phyloP scores from a whole-genome alignment of 2,113 vertebrate genomes.

The Chamaea fasciata region DNA sequence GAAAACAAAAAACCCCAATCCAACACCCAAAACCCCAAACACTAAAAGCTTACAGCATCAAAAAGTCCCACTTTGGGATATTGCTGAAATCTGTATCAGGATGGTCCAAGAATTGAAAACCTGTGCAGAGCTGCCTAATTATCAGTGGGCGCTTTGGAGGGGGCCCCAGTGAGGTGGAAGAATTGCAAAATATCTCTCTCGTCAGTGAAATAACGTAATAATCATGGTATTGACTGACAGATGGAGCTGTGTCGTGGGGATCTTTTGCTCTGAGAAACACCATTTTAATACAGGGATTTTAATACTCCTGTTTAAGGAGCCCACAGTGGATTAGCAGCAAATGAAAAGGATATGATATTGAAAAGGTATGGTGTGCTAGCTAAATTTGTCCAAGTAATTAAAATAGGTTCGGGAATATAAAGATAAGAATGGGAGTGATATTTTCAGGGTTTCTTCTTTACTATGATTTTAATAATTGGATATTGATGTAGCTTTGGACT shows the following conservation, averaged over 20 bases:
- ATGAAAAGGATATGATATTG: background rate
- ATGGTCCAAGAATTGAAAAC: background rate
- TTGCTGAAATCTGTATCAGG: background rate
- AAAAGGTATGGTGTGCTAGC: background rate
- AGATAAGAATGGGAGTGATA: background rate
- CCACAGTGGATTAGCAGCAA: background rate
- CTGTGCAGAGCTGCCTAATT: background rate
- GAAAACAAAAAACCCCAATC: fast-evolving
- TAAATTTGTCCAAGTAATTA: background rate
- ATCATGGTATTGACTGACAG: background rate
- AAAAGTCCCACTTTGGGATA: background rate
- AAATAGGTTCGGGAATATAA: background rate
- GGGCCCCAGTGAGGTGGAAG: background rate
- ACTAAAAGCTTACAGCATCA: background rate
- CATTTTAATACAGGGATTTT: background rate
- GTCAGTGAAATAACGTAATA: background rate
- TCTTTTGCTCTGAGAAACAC: background rate
- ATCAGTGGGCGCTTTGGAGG: background rate
- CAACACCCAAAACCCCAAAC: background rate
- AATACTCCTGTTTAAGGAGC: background rate
- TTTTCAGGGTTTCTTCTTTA: background rate
- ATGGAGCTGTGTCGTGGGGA: background rate
- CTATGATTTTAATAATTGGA: background rate
- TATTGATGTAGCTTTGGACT: background rate
- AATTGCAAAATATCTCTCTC: background rate